Base-by-base conservation (phyloP, 2,113 vertebrate genomes). In the Alaudala cheleensis region DNA sequence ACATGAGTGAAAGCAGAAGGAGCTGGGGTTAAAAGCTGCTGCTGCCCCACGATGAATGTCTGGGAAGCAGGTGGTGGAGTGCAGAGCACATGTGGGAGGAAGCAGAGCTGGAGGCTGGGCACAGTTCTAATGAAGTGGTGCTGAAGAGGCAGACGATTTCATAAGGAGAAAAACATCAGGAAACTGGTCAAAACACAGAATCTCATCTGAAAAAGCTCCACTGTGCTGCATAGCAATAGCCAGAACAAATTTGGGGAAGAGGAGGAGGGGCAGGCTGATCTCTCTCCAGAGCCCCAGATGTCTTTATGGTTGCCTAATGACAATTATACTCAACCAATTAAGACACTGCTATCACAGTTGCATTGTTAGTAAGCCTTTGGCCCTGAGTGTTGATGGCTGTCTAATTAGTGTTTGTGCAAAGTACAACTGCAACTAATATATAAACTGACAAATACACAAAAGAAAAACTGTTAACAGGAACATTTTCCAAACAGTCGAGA, bases 251-350 rank as follows among this genome's bases (percentile, higher is more conserved):
- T 86, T 54, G 40, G 65, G 93, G 70, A 84, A 89, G 93, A 88
- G 92, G 51, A 93, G 95, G 95, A 91, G 89, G 95, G 95, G 96
- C 85, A 93, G 89, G 92, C 90, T 97, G 97, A 97, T 97, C 96
- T 97, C 96, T 90, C 97, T 98, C 98, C 97, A 98, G 97, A 97
- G 97, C 96, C 98, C 98, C 98, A 98, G 98, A 98, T 98, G 98
- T 98, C 98, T 98, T 97, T 96, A 98, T 96, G 67, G 47, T 95
- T 97, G 97, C 97, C 97, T 98, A 98, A 98, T 97, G 97, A 97
- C 98, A 98, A 98, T 96, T 95, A 98, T 81, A 95, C 96, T 97
- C 97, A 96, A 97, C 97, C 97, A 98, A 97, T 98, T 97, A 98
- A 98, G 98, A 97, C 95, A 88, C 94, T 91, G 96, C 95, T 88